Percentiles rank a stretch among this genome's conserved stretches.
Conservation (phyloP, 92 coral and sea anemone genomes). For the Porites cylindrica region DNA sequence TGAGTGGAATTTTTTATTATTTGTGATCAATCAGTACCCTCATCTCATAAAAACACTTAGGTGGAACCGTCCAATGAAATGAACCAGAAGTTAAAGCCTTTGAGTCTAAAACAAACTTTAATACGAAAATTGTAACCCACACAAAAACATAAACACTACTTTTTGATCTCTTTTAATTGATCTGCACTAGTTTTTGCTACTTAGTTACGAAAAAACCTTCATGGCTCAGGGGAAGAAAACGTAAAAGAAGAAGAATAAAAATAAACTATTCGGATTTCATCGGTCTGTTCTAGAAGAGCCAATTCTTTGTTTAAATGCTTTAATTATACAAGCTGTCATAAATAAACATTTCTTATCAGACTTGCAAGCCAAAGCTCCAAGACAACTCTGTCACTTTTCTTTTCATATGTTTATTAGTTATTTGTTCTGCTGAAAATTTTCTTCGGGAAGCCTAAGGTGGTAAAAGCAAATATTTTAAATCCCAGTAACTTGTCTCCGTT, state of each 20-base stretch:
- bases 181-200: too few relatives aligned
- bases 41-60: background rate
- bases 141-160: background rate
- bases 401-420: slow-evolving; percentile 29
- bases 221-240: too few relatives aligned
- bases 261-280: too few relatives aligned
- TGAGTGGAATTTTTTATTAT: background rate
- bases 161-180: too few relatives aligned
- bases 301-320: background rate
- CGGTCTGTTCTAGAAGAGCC: background rate
- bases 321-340: too few relatives aligned
- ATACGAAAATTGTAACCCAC: background rate
- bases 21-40: background rate
- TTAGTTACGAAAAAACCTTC: too few relatives aligned
- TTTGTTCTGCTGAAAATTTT: slow-evolving; percentile 3
- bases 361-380: background rate
- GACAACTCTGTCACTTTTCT: slow-evolving; percentile 15
- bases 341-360: slow-evolving; percentile 12
- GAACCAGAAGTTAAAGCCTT: background rate
- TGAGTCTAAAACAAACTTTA: background rate
- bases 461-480: slow-evolving; percentile 19
- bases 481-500: background rate
- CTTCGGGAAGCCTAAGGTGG: background rate
- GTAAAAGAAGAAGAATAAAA: too few relatives aligned
- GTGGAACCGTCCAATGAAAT: background rate